Base-by-base conservation (phyloP, 2,113 vertebrate genomes). In the Austrofundulus limnaeus region DNA sequence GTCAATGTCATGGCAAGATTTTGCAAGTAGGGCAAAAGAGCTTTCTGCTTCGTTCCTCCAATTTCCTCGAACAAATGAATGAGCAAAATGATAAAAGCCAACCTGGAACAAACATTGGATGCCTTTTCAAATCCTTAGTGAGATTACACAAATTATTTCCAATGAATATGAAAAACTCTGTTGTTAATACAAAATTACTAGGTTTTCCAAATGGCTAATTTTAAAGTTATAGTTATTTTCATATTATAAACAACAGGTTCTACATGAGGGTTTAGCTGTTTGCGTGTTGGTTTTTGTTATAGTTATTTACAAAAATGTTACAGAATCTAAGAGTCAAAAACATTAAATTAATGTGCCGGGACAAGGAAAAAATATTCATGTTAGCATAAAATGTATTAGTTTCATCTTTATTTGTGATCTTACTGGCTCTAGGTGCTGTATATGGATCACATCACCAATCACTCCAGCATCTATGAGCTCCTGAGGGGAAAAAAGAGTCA, bases 1-100 rank as follows among this genome's bases (percentile, higher is more conserved):
- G 83, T 95, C 94, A 1, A 95, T 72, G 66, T 95, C 94, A 55
- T 94, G 94, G 76, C 94, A 95, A 2, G 93, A 94, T 75, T 94
- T 94, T 17, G 92, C 87, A 72, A 95, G 73, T 58, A 95, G 91
- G 56, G 91, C 85, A 61, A 93, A 95, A 5, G 92, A 91, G 75
- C 94, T 95, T 55, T 94, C 90, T 0, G 81, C 83, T 69, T 95
- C 92, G 16, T 93, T 94, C 64, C 93, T 90, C 94, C 94, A 95
- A 81, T 92, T 95, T 13, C 94, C 94, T 64, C 94, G 90, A 34
- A 95, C 94, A 75, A 90, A 94, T 0, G 93, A 94, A 83, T 95
- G 94, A 50, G 94, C 93, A 72, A 95, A 95, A 70, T 94, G 94
- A 79, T 92, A 94, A 82, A 82, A 92, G 0, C 94, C 94, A 55